Evolutionary conservation across 1,140 invertebrate species (phyloP).

Genomic region (Oppia nitens): DNA sequence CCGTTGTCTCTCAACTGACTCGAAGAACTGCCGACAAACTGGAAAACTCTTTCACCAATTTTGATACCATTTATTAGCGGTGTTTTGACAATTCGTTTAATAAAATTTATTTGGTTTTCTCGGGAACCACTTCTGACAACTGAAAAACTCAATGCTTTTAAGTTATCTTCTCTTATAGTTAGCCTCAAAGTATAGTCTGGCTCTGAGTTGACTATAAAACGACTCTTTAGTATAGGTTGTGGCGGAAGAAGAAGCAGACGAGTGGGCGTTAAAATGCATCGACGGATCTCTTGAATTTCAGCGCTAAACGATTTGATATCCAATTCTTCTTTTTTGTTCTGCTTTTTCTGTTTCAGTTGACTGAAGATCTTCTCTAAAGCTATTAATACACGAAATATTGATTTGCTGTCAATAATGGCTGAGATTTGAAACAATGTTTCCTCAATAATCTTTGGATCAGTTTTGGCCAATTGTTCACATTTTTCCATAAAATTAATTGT

Average conservation of each 20-base stretch:
- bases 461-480: not conserved
- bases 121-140: not conserved
- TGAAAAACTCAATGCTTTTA: slow-evolving; percentile 14
- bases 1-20: slow-evolving; percentile 27
- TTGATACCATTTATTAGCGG: slow-evolving; percentile 16
- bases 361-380: not conserved
- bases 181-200: slow-evolving; percentile 19
- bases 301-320: not conserved
- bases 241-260: slow-evolving; percentile 17
- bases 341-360: not conserved
- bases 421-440: not conserved
- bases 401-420: not conserved
- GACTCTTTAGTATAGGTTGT: slow-evolving; percentile 14
- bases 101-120: slow-evolving; percentile 2
- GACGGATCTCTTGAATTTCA: slow-evolving; percentile 12
- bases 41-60: slow-evolving; percentile 21
- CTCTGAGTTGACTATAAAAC: slow-evolving; percentile 18
- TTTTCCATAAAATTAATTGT: not conserved
- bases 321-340: not conserved
- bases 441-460: not conserved
- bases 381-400: not conserved
- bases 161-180: slow-evolving; percentile 18
- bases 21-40: slow-evolving; percentile 22
- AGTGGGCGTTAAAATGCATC: slow-evolving; percentile 17
- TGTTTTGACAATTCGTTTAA: slow-evolving; percentile 4